A percentile compares a stretch with the other conserved stretches of the same genome.
phyloP scores from a whole-genome alignment of 2,113 vertebrate species.

The Apodemus sylvaticus region DNA sequence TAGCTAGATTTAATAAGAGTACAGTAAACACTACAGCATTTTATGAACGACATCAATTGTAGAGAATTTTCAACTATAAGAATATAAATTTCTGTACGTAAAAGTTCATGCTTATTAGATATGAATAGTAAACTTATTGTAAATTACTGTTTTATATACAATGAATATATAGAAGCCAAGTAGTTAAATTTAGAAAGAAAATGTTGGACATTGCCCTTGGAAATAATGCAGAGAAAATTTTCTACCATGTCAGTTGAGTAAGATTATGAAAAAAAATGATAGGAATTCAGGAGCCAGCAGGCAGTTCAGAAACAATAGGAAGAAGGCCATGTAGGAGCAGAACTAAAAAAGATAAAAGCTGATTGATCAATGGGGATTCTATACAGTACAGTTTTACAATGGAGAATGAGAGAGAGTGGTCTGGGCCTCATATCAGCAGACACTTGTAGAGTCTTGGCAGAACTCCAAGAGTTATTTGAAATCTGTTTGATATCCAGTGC shows the following conservation, averaged over 20 bases:
- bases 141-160: not conserved
- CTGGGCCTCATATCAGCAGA: fast-evolving
- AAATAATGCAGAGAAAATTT: not conserved
- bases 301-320: not conserved
- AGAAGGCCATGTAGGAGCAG: not conserved
- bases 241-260: not conserved
- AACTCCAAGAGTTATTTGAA: not conserved
- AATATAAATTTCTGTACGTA: not conserved
- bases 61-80: not conserved
- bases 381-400: not conserved
- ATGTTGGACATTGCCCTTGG: not conserved
- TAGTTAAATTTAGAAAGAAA: not conserved
- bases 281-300: not conserved
- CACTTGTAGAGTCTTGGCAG: not conserved
- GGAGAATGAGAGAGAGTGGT: not conserved
- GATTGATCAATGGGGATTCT: not conserved
- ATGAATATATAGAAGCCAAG: not conserved
- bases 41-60: not conserved
- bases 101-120: not conserved
- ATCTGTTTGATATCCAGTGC: not conserved
- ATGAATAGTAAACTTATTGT: not conserved
- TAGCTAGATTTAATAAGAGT: not conserved
- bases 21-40: not conserved
- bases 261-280: not conserved
- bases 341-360: not conserved